Evolutionary conservation across 2,797 vertebrate genomes (phyloP), one percentile per base, ranked within the genome.

Genomic region (Darevskia nairensis): DNA sequence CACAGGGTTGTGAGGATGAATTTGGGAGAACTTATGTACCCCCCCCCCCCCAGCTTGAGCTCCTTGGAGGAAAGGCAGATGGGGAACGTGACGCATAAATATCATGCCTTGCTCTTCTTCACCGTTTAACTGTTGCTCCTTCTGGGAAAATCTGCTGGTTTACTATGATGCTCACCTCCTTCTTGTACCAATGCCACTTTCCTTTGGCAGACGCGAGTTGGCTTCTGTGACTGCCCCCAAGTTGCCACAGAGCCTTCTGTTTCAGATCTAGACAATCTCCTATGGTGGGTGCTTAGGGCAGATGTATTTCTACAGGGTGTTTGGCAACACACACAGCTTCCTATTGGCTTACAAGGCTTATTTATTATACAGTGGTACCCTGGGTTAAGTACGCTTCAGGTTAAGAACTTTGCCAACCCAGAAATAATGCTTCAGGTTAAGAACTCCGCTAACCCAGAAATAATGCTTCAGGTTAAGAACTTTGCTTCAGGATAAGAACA

Each of bases 301-400:
- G 32, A 92, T 91, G 75, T 93, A 96, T 32, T 94, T 97, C 79
- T 95, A 97, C 61, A 89, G 96, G 44, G 85, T 93, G 32, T 97
- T 97, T 91, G 96, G 91, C 27, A 94, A 95, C 3, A 55, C 97
- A 10, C 96, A 95, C 85, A 97, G 92, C 32, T 93, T 96, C 71
- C 96, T 96, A 3, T 91, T 97, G 76, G 91, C 96, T 82, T 94
- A 80, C 17, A 95, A 94, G 96, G 96, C 96, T 80, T 81, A 96
- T 71, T n/a, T n/a, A n/a, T n/a, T n/a, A n/a, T n/a, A n/a, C n/a
- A n/a, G n/a, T n/a, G n/a, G n/a, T n/a, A n/a, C n/a, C n/a, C n/a
- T n/a, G n/a, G n/a, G n/a, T n/a, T n/a, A n/a, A n/a, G n/a, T n/a
- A n/a, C n/a, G n/a, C n/a, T n/a, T n/a, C n/a, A n/a, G n/a, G n/a